Base-by-base conservation (phyloP, 2,888 invertebrate genomes). In the Kuschelorhynchus macadamiae region DNA sequence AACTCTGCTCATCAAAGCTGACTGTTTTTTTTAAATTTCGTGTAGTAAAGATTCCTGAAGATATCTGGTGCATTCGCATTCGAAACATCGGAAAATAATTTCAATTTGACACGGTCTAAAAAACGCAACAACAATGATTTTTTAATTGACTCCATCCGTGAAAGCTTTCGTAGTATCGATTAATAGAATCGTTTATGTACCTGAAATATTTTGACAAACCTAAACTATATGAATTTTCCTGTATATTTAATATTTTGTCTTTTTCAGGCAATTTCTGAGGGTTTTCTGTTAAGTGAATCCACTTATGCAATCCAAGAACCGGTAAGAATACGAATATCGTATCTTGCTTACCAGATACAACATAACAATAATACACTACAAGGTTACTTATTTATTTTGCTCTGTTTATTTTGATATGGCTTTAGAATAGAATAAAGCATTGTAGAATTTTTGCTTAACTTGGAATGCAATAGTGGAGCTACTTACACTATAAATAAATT, bases 231-330 rank as follows among this genome's bases (percentile, higher is more conserved):
- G n/a, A n/a, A n/a, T n/a, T n/a, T n/a, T n/a, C n/a, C n/a, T n/a
- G n/a, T n/a, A 25, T 25, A 25, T 25, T 25, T 25, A 25, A 5
- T 25, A 7, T 42, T 64, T 67, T 67, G 47, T 64, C 52, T 52
- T 64, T 68, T 68, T 59, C 68, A 68, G 68, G 63, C 59, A 30
- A 57, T 63, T 44, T 57, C 50, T 57, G 46, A 57, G 16, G 64
- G 53, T 63, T 68, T 33, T 67, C 67, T 64, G 52, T 46, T 63
- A 68, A 64, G 68, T 68, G 68, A 68, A 64, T 68, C 68, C 68
- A 68, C 68, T 68, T 63, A 63, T 68, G 68, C 68, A 68, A 68
- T 68, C 59, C 68, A 68, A 63, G 68, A 62, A 36, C 59, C 59
- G 68, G 68, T 68, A 68, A 68, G 68, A 42, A 41, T 63, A 9